phyloP scores from a whole-genome alignment of 2,888 invertebrate species.

The Microchrysa polita region DNA sequence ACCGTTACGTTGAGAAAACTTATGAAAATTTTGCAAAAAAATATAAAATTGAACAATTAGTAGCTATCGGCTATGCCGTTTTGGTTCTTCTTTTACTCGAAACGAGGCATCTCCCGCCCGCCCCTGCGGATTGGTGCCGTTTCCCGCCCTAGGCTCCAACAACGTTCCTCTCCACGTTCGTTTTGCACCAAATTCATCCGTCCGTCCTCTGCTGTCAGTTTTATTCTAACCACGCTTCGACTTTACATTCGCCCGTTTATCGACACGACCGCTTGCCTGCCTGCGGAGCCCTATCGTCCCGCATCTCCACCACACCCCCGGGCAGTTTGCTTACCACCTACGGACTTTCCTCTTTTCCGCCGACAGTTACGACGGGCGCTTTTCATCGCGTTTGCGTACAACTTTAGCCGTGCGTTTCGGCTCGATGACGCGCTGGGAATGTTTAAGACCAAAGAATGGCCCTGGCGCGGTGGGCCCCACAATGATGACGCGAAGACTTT shows the following conservation, averaged over 20 bases:
- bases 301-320: slow-evolving; percentile 13
- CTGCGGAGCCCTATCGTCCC: background rate
- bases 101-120: slow-evolving; percentile 1
- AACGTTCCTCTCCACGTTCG: slow-evolving; percentile 24
- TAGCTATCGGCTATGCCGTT: slow-evolving; percentile 28
- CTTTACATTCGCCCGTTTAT: slow-evolving; percentile 30
- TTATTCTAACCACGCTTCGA: slow-evolving; percentile 19
- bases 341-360: slow-evolving; percentile 46
- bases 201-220: slow-evolving; percentile 8
- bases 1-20: slow-evolving; percentile 8
- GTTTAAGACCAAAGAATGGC: slow-evolving; percentile 3
- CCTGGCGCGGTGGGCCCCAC: slow-evolving; percentile 11
- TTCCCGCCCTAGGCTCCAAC: slow-evolving; percentile 39
- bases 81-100: slow-evolving; percentile 33
- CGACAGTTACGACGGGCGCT: slow-evolving; percentile 32
- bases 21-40: background rate
- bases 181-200: slow-evolving; percentile 30
- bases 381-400: slow-evolving; percentile 48
- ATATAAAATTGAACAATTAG: slow-evolving; percentile 11
- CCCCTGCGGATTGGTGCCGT: background rate
- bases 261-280: slow-evolving; percentile 32
- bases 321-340: slow-evolving; percentile 32
- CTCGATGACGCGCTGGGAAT: slow-evolving; percentile 44
- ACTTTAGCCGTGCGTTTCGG: slow-evolving; percentile 47
- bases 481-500: slow-evolving; percentile 41